A percentile compares a stretch with the other conserved stretches of the same genome.
phyloP scores from a whole-genome alignment of 2,797 vertebrate species.

The Betta splendens region DNA sequence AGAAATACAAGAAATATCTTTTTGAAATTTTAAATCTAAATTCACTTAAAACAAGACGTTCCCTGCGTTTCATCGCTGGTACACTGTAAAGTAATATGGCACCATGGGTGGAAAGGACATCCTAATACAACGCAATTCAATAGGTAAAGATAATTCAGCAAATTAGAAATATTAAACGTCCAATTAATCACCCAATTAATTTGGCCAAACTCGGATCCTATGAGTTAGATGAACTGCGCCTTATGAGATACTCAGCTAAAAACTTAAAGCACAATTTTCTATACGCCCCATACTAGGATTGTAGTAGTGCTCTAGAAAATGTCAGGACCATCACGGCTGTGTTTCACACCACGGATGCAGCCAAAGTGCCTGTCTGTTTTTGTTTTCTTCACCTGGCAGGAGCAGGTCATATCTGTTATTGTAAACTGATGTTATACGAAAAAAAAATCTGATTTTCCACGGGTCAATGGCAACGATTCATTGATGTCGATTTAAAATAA shows the following conservation, averaged over 20 bases:
- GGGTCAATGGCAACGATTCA: not conserved
- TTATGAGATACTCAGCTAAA: not conserved
- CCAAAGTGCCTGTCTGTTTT: conserved; percentile 6
- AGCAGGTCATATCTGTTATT: conserved; percentile 6
- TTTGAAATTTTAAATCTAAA: conserved; percentile 70
- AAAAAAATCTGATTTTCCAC: conserved; percentile 15
- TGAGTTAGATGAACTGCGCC: not conserved
- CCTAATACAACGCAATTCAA: too few relatives aligned
- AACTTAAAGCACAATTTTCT: not conserved
- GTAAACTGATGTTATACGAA: conserved; percentile 8
- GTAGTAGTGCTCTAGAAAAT: not conserved
- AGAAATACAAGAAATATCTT: conserved; percentile 77
- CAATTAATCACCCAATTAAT: too few relatives aligned
- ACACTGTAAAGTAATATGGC: not conserved
- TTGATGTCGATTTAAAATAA: conserved; percentile 26
- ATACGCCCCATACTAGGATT: not conserved
- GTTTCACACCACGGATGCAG: conserved; percentile 10
- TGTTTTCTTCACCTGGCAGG: conserved; percentile 2
- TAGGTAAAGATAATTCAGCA: too few relatives aligned
- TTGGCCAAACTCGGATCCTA: not conserved
- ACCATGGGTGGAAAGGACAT: not conserved
- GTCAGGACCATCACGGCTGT: not conserved
- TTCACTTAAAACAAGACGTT: conserved; percentile 50
- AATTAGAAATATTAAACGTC: too few relatives aligned
- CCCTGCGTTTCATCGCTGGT: not conserved